Percentiles rank a stretch among this genome's conserved stretches.
These are phyloP conservation scores for Dasyurus viverrinus DNA, from an alignment of 2,113 vertebrate species.

Conservation along the genomic window DNA sequence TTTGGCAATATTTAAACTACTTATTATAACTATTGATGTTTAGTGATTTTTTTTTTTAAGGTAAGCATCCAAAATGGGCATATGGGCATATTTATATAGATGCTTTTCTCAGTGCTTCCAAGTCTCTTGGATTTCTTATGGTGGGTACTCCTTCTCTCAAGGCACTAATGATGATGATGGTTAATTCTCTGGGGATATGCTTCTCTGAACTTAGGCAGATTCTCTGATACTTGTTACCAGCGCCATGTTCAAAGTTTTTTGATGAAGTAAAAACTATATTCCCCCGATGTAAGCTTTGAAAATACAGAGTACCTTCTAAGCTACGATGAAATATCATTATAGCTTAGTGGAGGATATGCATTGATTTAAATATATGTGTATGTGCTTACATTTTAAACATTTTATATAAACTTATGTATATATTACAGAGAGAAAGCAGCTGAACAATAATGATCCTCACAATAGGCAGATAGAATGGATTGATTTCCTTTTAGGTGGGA, in stretches of 20 bases:
- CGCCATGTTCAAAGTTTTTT: background rate
- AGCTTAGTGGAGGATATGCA: background rate
- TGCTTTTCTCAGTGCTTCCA: background rate
- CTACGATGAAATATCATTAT: background rate
- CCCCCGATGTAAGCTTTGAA: background rate
- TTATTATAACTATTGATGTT: background rate
- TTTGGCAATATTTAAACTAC: background rate
- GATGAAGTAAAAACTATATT: background rate
- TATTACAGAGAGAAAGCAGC: background rate
- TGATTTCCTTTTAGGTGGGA: background rate
- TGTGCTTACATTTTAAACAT: background rate
- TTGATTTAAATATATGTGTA: background rate
- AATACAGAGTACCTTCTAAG: background rate
- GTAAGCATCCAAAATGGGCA: background rate
- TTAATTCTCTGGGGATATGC: background rate
- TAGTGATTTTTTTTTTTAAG: background rate
- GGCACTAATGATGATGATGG: background rate
- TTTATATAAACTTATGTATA: background rate
- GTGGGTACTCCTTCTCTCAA: background rate
- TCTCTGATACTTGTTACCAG: background rate
- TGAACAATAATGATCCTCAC: background rate
- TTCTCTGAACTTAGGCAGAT: background rate
- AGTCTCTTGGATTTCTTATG: background rate
- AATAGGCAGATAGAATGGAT: background rate
- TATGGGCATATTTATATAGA: background rate